phyloP scores from a whole-genome alignment of 2,888 invertebrate genomes.

The Scaptomyza polygonia region DNA sequence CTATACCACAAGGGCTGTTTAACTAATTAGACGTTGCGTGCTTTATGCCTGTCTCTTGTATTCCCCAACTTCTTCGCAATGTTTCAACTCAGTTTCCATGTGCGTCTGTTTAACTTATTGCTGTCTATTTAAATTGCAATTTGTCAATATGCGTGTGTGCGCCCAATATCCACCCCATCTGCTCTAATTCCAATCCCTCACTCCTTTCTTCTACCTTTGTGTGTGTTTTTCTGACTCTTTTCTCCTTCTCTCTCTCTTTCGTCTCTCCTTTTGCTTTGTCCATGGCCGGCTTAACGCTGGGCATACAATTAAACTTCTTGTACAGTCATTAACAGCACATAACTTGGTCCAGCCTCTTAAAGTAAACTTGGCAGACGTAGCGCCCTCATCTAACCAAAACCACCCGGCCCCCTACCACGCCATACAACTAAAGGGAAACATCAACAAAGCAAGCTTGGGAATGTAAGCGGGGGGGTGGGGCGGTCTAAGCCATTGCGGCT shows the following conservation, averaged over 20 bases:
- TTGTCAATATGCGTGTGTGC: slow-evolving; percentile 68
- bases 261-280: neutral
- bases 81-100: slow-evolving; percentile 34
- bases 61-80: slow-evolving; percentile 20
- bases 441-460: slow-evolving; percentile 3
- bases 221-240: slow-evolving; percentile 8
- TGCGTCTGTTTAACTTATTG: slow-evolving; percentile 79
- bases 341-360: slow-evolving; percentile 64
- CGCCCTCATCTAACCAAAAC: slow-evolving; percentile 26
- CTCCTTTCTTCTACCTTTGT: slow-evolving; percentile 4
- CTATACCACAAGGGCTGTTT: slow-evolving; percentile 28
- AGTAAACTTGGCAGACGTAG: slow-evolving; percentile 73
- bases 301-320: slow-evolving; percentile 79
- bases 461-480: neutral
- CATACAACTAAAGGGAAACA: slow-evolving; percentile 18
- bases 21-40: slow-evolving; percentile 80
- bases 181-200: neutral
- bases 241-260: slow-evolving; percentile 6
- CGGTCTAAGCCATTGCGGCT: slow-evolving; percentile 59
- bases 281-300: slow-evolving; percentile 42
- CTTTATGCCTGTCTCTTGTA: slow-evolving; percentile 56
- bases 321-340: slow-evolving; percentile 79
- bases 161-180: neutral
- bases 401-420: neutral
- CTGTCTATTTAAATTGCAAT: slow-evolving; percentile 81